Conservation (phyloP, 2,888 invertebrate genomes). For the Pyrocoelia pectoralis region DNA sequence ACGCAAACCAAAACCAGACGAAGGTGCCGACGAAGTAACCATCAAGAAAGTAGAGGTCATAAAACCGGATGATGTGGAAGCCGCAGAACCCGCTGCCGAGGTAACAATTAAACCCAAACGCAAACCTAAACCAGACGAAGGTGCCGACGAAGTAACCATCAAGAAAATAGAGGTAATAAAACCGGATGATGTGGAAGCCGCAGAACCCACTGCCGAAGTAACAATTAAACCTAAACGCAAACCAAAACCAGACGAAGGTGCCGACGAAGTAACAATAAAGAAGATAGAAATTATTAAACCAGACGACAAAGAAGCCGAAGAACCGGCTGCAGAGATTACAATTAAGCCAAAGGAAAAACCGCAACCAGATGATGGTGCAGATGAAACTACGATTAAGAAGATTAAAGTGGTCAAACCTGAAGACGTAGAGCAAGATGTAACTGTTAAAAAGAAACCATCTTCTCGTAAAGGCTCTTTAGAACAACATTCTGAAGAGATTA, state of each 20-base stretch:
- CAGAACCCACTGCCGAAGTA: constrained; percentile 58
- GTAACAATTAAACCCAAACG: constrained; percentile 49
- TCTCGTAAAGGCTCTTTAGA: constrained; percentile 63
- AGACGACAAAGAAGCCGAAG: constrained; percentile 51
- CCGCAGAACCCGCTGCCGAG: constrained; percentile 49
- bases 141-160: constrained; percentile 37
- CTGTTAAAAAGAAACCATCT: constrained; percentile 63
- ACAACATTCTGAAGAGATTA: constrained; percentile 72
- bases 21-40: constrained; percentile 61
- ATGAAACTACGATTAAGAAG: constrained; percentile 58
- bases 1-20: constrained; percentile 49
- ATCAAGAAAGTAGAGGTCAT: constrained; percentile 52
- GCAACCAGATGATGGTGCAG: constrained; percentile 55
- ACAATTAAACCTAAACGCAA: constrained; percentile 51
- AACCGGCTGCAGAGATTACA: constrained; percentile 34
- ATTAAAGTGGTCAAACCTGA: constrained; percentile 50
- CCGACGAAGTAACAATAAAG: constrained; percentile 22
- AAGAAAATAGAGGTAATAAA: constrained; percentile 28
- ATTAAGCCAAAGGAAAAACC: constrained; percentile 36
- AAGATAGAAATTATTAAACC: constrained; percentile 28
- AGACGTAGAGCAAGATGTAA: constrained; percentile 52
- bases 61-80: constrained; percentile 46
- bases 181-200: constrained; percentile 57
- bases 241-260: constrained; percentile 41
- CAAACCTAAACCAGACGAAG: constrained; percentile 57